Evolutionary conservation across 2,113 vertebrate genomes (phyloP).

Genomic region (Eolophus roseicapilla): DNA sequence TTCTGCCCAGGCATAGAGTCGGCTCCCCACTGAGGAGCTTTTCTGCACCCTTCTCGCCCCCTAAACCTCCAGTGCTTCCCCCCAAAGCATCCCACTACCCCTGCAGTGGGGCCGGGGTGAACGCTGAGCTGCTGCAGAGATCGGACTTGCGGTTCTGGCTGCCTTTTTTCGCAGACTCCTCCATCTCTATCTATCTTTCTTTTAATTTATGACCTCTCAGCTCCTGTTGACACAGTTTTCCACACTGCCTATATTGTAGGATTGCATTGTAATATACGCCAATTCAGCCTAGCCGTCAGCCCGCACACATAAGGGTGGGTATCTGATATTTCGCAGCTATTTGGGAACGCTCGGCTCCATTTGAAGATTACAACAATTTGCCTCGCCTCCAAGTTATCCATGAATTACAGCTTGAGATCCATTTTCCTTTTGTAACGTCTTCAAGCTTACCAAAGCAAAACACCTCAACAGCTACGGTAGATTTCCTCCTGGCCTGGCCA

Average conservation of each 20-base stretch:
- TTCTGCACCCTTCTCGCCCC: not conserved
- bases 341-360: not conserved
- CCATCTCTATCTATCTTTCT: not conserved
- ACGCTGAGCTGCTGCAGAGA: not conserved
- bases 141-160: not conserved
- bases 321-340: not conserved
- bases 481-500: slow-evolving; percentile 46
- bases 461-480: slow-evolving; percentile 49
- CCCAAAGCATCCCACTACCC: not conserved
- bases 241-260: not conserved
- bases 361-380: not conserved
- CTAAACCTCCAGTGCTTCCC: not conserved
- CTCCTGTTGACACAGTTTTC: slow-evolving; percentile 51
- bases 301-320: not conserved
- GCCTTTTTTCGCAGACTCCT: not conserved
- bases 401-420: slow-evolving; percentile 24
- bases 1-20: fast-evolving
- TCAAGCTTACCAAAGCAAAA: slow-evolving; percentile 21
- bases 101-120: no score
- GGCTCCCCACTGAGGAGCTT: not conserved
- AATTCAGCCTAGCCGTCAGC: not conserved
- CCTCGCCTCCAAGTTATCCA: not conserved
- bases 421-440: slow-evolving; percentile 22
- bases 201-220: slow-evolving; percentile 39
- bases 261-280: not conserved